Base-by-base conservation (phyloP, 2,888 invertebrate species). In the Euzophera pinguis region DNA sequence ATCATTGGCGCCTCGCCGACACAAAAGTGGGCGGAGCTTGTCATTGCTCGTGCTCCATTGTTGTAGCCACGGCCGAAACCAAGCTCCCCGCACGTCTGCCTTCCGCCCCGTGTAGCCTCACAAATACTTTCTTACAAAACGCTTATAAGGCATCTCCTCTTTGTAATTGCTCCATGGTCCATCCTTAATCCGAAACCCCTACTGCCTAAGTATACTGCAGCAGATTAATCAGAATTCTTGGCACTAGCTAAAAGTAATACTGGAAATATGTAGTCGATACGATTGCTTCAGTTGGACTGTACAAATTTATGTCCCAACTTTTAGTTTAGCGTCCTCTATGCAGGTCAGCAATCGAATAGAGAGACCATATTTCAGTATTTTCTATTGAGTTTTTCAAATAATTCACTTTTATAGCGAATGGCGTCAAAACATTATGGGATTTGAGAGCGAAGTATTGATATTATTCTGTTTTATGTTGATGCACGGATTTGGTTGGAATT, bases 261-360 rank as follows among this genome's bases (percentile, higher is more conserved):
- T 38, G 14, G 37, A 32, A 41, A 32, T 50, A 29, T 29, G 4
- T 10, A 50, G 32, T 32, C 29, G 39, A 50, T 39, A 32, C 29
- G 38, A 49, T 32, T 41, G 49, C 27, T 50, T 41, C 29, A 48
- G 37, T 37, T 27, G 37, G 22, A 27, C 48, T n/a, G 49, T 50
- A 42, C 56, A 49, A 56, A 60, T 60, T 60, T 58, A 58, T 56
- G 53, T 47, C 29, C 50, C 7, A 53, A 59, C 42, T 54, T 59
- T 42, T 35, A 41, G 56, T 58, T 53, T 50, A 45, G 37, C 37
- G 49, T 29, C 50, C 52, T 47, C 50, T 37, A 52, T 49, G 54
- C 45, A 49, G 47, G 35, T 39, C 52, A 48, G 10, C 32, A 6
- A 45, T 45, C 29, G 43, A 27, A 43, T 27, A 8, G 12, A 14